Percentiles rank a stretch among this genome's conserved stretches.
Evolutionary conservation across 1,140 invertebrate genomes (phyloP).

Genomic region (Panagrolaimus sp.): DNA sequence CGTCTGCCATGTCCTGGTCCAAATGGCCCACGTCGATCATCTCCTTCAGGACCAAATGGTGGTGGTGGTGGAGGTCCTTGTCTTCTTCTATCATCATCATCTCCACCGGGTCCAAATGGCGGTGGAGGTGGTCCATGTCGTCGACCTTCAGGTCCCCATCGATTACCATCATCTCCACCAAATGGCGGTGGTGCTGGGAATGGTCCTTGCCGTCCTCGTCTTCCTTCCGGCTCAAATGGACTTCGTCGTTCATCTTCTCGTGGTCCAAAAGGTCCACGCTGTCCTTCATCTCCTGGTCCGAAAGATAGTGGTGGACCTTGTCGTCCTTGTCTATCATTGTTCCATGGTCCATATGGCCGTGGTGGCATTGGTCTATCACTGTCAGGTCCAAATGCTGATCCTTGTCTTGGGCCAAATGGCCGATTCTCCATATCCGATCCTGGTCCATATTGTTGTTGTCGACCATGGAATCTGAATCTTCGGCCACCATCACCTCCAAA

Average conservation of each 20-base stretch:
- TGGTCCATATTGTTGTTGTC: neutral
- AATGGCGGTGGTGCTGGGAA: no score
- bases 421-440: no score
- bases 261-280: neutral
- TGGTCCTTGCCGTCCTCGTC: neutral
- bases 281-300: neutral
- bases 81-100: neutral
- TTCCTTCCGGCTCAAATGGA: neutral
- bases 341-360: neutral
- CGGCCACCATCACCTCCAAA: neutral
- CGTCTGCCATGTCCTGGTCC: neutral
- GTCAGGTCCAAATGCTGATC: neutral
- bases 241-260: neutral
- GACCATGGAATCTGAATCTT: neutral
- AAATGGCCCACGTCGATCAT: neutral
- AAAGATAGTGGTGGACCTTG: neutral
- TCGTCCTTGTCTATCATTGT: neutral
- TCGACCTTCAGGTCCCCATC: neutral
- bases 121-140: neutral
- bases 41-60: neutral
- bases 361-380: neutral
- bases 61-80: neutral
- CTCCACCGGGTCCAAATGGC: neutral
- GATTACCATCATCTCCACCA: neutral
- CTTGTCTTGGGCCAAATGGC: neutral